phyloP scores from a whole-genome alignment of 92 coral and sea anemone genomes.

The Actinernus sp. region DNA sequence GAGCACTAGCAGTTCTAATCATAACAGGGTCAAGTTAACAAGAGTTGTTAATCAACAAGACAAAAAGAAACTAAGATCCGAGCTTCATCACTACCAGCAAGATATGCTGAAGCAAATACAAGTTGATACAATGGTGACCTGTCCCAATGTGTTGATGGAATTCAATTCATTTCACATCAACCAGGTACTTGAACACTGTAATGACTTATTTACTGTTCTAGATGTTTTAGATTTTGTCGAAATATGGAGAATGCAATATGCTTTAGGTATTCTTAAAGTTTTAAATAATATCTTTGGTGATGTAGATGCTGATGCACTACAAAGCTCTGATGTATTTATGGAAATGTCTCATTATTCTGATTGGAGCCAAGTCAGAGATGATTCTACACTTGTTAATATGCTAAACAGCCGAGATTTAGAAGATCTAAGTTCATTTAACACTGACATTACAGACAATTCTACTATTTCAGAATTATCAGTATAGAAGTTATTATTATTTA shows the following conservation, averaged over 20 bases:
- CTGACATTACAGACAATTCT: no score
- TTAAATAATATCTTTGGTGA: not conserved
- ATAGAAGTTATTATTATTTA: no score
- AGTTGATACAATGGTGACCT: no score
- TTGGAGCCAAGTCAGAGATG: constrained; percentile 62
- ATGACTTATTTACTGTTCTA: constrained; percentile 39
- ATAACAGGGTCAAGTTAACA: no score
- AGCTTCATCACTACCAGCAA: no score
- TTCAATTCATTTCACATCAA: constrained; percentile 68
- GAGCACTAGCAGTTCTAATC: no score
- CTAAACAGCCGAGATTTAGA: constrained; percentile 55
- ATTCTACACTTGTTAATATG: constrained; percentile 38
- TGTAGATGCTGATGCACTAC: constrained; percentile 6
- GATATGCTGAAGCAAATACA: no score
- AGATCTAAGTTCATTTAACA: constrained; percentile 15
- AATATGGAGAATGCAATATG: constrained; percentile 67
- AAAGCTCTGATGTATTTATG: no score
- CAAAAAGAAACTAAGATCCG: no score
- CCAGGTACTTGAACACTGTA: constrained; percentile 43
- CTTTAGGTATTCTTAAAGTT: no score
- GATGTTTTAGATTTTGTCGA: constrained; percentile 51
- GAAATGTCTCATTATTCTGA: constrained; percentile 15
- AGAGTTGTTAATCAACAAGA: no score
- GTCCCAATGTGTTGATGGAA: constrained; percentile 56
- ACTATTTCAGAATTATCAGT: no score